Conservation (phyloP, 2,797 vertebrate genomes). For the Oreortyx pictus region DNA sequence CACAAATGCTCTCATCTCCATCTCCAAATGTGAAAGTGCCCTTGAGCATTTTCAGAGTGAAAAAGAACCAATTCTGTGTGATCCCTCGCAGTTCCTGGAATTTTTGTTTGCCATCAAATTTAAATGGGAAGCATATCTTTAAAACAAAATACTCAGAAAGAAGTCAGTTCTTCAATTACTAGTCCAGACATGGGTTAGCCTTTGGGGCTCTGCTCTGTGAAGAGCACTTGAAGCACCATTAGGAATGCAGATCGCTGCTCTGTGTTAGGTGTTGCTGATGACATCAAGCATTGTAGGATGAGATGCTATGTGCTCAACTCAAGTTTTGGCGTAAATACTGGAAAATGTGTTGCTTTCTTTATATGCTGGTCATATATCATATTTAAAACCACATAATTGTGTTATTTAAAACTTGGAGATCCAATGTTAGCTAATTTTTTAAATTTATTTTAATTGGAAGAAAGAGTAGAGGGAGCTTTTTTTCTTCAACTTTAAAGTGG, state of each 20-base stretch:
- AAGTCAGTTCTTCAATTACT: slow-evolving; percentile 40
- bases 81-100: neutral
- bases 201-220: slow-evolving; percentile 28
- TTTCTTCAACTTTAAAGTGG: neutral
- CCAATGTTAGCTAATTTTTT: neutral
- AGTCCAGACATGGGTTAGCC: slow-evolving; percentile 29
- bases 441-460: neutral
- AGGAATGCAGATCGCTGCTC: neutral
- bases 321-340: neutral
- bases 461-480: neutral
- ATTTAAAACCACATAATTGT: neutral
- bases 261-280: slow-evolving; percentile 17
- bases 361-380: neutral
- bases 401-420: neutral
- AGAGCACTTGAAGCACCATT: neutral
- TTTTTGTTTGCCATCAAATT: slow-evolving; percentile 1
- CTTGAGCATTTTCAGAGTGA: slow-evolving; percentile 16
- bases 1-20: neutral
- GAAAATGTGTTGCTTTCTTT: neutral
- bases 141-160: slow-evolving; percentile 35
- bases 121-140: neutral
- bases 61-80: slow-evolving; percentile 7
- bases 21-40: neutral
- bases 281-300: neutral
- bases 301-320: neutral